Evolutionary conservation across 2,797 vertebrate genomes (phyloP), one percentile per base, ranked within the genome.

Genomic region (Sebastes goodei): DNA sequence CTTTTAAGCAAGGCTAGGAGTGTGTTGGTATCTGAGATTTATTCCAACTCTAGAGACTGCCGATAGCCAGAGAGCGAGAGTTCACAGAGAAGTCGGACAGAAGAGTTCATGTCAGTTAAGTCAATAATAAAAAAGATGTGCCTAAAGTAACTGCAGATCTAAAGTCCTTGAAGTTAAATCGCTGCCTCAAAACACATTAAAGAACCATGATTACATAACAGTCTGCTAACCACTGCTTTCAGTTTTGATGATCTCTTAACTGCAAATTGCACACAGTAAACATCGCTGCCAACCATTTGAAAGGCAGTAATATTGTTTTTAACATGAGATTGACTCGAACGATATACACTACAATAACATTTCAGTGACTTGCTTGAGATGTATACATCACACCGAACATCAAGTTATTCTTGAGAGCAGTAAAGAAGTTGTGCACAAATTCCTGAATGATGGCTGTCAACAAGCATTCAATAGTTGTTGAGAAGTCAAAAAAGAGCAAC

Each of bases 71-170:
- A 71, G 76, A 80, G 65, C 11, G 15, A 49, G n/a, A 82, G 69
- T 71, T 84, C 57, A 82, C 10, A 12, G 23, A 75, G 65, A 73
- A 78, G 71, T 89, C 82, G 76, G 53, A 56, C 6, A 52, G 62
- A 71, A 49, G 6, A 32, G 55, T 59, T 38, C 4, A 80, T 80
- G 62, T 72, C 74, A 72, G 23, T 63, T 25, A 27, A 67, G 56
- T 68, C 21, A 65, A 67, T 35, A 38, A 78, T 17, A 62, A 76
- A 52, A 71, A 42, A 23, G 4, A 49, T 33, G n/a, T 33, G 53
- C 46, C 17, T 35, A 1, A 71, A 69, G 69, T 52, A 53, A 25
- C n/a, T 53, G 29, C 10, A 52, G 7, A n/a, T 75, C 42, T 53
- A 2, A 64, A 75, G 17, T 38, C 25, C 38, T 49, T 70, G 5